Percentiles rank a stretch among this genome's conserved stretches.
These are phyloP conservation scores for Ostrea denselamellosa DNA, from an alignment of 1,140 invertebrate genomes.

Conservation along the genomic window DNA sequence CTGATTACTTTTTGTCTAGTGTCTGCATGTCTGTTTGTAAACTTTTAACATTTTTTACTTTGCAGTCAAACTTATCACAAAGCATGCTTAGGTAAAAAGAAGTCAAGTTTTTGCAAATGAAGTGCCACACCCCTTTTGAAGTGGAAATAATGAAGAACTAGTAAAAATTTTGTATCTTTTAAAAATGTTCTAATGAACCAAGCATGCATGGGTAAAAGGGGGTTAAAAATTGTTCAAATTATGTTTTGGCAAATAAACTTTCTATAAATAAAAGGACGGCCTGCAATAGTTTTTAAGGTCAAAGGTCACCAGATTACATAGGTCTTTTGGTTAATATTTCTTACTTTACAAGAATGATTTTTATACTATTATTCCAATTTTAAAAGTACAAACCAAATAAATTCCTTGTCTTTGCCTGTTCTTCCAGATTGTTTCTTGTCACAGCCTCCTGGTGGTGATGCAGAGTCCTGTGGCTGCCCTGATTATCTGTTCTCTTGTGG, in stretches of 20 bases:
- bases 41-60: no score
- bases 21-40: no score
- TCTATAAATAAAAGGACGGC: background rate
- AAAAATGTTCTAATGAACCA: no score
- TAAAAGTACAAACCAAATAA: background rate
- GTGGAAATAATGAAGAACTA: no score
- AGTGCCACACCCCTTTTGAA: no score
- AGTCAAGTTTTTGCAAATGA: no score
- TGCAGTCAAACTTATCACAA: no score
- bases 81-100: no score
- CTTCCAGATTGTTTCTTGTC: background rate
- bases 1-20: no score
- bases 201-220: no score
- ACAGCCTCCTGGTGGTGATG: background rate
- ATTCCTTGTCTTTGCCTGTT: background rate
- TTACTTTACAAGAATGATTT: background rate
- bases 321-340: background rate
- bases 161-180: no score
- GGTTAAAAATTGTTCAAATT: no score
- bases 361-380: background rate
- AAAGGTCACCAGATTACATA: background rate
- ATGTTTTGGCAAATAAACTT: background rate
- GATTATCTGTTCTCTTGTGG: constrained; percentile 62
- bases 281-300: background rate
- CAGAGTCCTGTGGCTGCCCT: constrained; percentile 45